Percentiles rank a stretch among this genome's conserved stretches.
phyloP scores from a whole-genome alignment of 1,140 invertebrate species.

The Trichonephila inaurata region DNA sequence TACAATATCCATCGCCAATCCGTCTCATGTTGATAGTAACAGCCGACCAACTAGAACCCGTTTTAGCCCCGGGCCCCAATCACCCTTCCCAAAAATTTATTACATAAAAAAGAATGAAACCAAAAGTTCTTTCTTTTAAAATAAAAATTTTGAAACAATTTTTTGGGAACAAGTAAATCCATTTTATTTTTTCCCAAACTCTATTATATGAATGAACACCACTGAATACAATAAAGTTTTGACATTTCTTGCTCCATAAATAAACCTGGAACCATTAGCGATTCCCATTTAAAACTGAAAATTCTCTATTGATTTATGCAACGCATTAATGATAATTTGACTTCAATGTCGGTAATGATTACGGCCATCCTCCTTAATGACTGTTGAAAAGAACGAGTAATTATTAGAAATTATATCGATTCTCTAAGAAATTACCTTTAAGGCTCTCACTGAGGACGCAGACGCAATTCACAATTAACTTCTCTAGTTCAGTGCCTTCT shows the following conservation, averaged over 20 bases:
- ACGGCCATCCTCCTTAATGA: neutral
- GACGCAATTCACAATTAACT: neutral
- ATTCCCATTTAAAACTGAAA: conserved; percentile 4
- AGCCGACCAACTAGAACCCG: no score
- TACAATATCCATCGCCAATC: no score
- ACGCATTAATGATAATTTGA: conserved; percentile 2
- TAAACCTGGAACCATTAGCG: neutral
- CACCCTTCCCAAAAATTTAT: no score
- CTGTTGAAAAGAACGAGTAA: conserved; percentile 3
- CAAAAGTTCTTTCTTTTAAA: no score
- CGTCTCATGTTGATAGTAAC: no score
- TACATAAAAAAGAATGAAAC: no score
- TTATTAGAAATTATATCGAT: conserved; percentile 28
- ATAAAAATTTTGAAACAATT: no score
- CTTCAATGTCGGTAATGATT: conserved; percentile 26
- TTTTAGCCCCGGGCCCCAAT: no score
- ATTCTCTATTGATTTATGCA: neutral
- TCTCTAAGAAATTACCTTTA: conserved; percentile 4
- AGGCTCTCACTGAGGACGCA: neutral
- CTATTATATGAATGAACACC: no score
- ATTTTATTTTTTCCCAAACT: no score
- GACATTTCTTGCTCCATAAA: neutral
- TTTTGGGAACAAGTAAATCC: no score
- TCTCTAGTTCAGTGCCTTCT: neutral
- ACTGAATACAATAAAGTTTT: no score